phyloP scores from a whole-genome alignment of 2,888 invertebrate genomes.

The Hemistola chrysoprasaria region DNA sequence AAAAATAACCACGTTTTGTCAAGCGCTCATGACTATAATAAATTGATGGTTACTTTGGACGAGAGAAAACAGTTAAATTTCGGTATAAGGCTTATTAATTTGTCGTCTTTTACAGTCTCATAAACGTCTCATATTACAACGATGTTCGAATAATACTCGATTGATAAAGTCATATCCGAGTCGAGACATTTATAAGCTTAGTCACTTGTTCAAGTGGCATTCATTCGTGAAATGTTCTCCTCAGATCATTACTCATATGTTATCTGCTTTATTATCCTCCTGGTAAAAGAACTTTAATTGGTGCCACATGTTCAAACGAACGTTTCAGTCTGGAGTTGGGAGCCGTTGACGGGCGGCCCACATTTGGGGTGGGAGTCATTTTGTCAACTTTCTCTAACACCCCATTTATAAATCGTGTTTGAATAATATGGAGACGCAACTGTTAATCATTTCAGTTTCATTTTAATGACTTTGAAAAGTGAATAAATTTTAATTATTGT shows the following conservation, averaged over 20 bases:
- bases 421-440: neutral
- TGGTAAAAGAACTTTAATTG: constrained; percentile 75
- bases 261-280: constrained; percentile 75
- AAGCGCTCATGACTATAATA: too few relatives aligned
- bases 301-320: constrained; percentile 69
- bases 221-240: constrained; percentile 73
- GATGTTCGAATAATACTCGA: too few relatives aligned
- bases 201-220: constrained; percentile 67
- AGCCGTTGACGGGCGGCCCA: constrained; percentile 56
- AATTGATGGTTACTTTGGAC: too few relatives aligned
- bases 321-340: constrained; percentile 42
- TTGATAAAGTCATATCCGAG: constrained; percentile 21
- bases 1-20: too few relatives aligned
- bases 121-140: too few relatives aligned
- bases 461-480: neutral
- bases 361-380: constrained; percentile 50
- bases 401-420: constrained; percentile 13
- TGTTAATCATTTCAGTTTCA: neutral
- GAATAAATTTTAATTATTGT: too few relatives aligned
- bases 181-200: constrained; percentile 43
- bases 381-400: constrained; percentile 37
- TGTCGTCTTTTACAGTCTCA: too few relatives aligned
- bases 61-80: too few relatives aligned
- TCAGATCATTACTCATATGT: constrained; percentile 73
- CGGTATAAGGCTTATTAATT: too few relatives aligned